Percentiles rank a stretch among this genome's conserved stretches.
phyloP scores from a whole-genome alignment of 2,797 vertebrate genomes.

The Taeniopygia guttata region DNA sequence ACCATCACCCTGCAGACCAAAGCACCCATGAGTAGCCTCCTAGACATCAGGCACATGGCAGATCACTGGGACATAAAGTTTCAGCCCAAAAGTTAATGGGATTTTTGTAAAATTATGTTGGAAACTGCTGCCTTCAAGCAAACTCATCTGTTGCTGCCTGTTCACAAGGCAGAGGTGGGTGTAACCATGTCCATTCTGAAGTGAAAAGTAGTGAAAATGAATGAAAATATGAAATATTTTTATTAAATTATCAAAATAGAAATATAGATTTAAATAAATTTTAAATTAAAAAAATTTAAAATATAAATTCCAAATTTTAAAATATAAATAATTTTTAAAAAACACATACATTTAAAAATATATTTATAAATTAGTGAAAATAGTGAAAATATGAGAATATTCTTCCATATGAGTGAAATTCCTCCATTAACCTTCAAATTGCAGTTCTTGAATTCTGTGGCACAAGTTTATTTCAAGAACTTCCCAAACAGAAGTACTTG shows the following conservation, averaged over 20 bases:
- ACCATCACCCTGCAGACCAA: neutral
- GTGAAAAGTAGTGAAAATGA: no score
- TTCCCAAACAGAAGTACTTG: neutral
- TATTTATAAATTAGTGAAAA: neutral
- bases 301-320: neutral
- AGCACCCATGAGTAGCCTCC: neutral
- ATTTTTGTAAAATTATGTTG: neutral
- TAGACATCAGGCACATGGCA: fast-evolving
- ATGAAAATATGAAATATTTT: no score
- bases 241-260: neutral
- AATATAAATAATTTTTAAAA: neutral
- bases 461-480: neutral
- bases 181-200: neutral
- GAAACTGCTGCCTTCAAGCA: neutral
- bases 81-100: fast-evolving
- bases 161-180: neutral
- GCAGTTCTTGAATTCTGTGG: neutral
- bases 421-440: neutral
- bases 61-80: neutral
- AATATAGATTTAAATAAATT: neutral
- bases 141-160: neutral
- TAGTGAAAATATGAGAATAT: neutral
- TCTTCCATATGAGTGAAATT: neutral
- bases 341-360: neutral
- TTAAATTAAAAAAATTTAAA: neutral